Conservation (phyloP, 1,140 invertebrate species). For the Pararge aegeria region DNA sequence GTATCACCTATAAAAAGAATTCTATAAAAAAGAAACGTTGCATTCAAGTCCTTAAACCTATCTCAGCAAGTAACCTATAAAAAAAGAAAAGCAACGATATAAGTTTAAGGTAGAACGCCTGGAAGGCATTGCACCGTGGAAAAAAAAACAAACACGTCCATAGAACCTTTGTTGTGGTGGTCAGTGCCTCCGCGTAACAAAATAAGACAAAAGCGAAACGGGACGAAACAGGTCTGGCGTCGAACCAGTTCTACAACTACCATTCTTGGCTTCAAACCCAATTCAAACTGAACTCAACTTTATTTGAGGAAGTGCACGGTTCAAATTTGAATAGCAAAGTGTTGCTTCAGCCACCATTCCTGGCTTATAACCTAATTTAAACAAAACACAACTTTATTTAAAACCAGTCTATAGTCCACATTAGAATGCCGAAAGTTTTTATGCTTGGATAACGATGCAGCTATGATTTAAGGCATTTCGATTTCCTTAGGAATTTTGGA, state of each 20-base stretch:
- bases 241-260: conserved; percentile 56
- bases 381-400: conserved; percentile 1
- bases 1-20: too few relatives aligned
- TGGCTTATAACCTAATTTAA: not conserved
- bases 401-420: not conserved
- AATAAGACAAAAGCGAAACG: conserved; percentile 65
- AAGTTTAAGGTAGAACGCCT: conserved; percentile 36
- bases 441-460: conserved; percentile 26
- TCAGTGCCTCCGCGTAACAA: conserved; percentile 75
- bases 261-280: conserved; percentile 7
- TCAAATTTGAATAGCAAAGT: conserved; percentile 7
- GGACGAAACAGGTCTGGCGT: conserved; percentile 58
- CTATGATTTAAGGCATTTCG: conserved; percentile 72
- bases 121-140: conserved; percentile 48
- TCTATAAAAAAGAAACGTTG: too few relatives aligned
- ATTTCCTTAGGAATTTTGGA: conserved; percentile 74
- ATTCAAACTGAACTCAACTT: conserved; percentile 17
- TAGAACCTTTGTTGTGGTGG: conserved; percentile 74
- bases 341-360: not conserved
- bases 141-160: conserved; percentile 56
- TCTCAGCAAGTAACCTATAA: not conserved
- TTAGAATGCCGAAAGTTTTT: conserved; percentile 9
- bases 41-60: not conserved
- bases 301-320: conserved; percentile 26
- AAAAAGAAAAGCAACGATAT: conserved; percentile 16